These are phyloP conservation scores for Patella depressa DNA, from an alignment of 2,888 invertebrate genomes.

Conservation along the genomic window DNA sequence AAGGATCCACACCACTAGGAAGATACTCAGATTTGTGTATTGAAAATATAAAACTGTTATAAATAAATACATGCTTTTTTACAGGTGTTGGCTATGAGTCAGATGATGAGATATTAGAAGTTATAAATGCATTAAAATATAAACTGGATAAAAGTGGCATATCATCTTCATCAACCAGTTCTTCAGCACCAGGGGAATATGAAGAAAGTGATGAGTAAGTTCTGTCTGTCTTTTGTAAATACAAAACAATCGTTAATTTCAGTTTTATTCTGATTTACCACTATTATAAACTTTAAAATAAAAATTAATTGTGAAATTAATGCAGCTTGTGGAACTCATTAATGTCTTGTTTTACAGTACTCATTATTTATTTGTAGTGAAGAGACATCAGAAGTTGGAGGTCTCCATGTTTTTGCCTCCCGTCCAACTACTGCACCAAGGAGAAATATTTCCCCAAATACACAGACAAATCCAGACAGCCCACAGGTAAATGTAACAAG, in stretches of 20 bases:
- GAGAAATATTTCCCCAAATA: constrained; percentile 51
- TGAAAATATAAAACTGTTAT: too few species aligned
- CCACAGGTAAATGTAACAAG: background rate
- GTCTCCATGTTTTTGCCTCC: constrained; percentile 58
- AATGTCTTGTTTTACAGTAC: too few species aligned
- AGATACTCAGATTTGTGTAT: too few species aligned
- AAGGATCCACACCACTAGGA: too few species aligned
- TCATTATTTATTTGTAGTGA: constrained; percentile 39
- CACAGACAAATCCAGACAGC: constrained; percentile 2
- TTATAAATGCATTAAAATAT: constrained; percentile 12
- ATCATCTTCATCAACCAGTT: constrained; percentile 10
- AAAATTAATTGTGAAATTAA: too few species aligned
- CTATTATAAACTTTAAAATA: too few species aligned
- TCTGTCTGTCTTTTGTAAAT: background rate
- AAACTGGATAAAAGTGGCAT: background rate
- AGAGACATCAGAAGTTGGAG: constrained; percentile 43
- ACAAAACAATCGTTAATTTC: too few species aligned
- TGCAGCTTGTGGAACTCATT: too few species aligned
- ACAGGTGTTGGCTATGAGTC: constrained; percentile 28
- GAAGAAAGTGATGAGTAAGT: constrained; percentile 59
- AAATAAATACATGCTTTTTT: too few species aligned
- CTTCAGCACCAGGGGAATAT: constrained; percentile 45
- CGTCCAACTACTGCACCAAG: constrained; percentile 60
- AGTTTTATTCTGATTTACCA: too few species aligned
- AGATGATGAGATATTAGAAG: constrained; percentile 29